A percentile compares a stretch with the other conserved stretches of the same genome.
Evolutionary conservation across 2,888 invertebrate genomes (phyloP).

Genomic region (Drosophila imparisetae): DNA sequence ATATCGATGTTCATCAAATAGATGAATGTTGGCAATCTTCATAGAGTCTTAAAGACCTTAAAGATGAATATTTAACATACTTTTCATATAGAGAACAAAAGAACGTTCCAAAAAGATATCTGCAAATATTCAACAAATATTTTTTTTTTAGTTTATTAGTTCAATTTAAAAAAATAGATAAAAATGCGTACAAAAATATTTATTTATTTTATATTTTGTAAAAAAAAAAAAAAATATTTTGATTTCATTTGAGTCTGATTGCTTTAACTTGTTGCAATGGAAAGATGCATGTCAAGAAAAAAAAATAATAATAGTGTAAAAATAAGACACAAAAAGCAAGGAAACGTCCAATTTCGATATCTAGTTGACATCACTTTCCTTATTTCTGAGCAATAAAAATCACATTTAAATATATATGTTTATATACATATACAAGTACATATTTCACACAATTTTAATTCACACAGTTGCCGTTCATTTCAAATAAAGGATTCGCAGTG

Average conservation of each 20-base stretch:
- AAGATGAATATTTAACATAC: background rate
- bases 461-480: background rate
- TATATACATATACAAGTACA: background rate
- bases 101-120: background rate
- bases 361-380: constrained; percentile 11
- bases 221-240: background rate
- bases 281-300: background rate
- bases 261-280: background rate
- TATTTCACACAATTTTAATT: background rate
- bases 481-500: constrained; percentile 63
- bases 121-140: background rate
- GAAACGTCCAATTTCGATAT: constrained; percentile 5
- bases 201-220: no score
- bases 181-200: background rate
- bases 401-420: background rate
- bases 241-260: background rate
- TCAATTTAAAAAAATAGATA: background rate
- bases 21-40: fast-evolving
- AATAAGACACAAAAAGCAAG: background rate
- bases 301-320: background rate
- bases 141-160: background rate
- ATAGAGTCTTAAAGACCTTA: background rate
- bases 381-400: constrained; percentile 17
- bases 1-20: background rate
- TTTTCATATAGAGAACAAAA: background rate